Evolutionary conservation across 2,888 invertebrate genomes (phyloP).

Genomic region (Sphaerophoria taeniata): DNA sequence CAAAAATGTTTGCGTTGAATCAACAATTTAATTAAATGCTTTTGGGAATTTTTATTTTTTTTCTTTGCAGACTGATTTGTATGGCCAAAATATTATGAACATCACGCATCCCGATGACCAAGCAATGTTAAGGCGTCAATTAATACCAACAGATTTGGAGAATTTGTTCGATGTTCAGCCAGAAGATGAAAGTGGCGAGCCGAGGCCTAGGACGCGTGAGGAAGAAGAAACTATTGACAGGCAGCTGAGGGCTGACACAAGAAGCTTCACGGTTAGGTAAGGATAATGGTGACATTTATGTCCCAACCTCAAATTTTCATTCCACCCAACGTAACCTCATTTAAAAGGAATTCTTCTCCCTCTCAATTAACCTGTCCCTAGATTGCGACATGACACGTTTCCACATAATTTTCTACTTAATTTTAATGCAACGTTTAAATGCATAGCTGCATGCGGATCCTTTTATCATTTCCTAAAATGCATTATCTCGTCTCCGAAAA

Average conservation of each 20-base stretch:
- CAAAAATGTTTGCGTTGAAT: constrained; percentile 3
- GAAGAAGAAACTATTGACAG: constrained; percentile 81
- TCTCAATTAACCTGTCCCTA: too few species aligned
- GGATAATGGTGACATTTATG: constrained; percentile 6
- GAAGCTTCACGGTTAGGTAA: constrained; percentile 85
- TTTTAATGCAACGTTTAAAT: too few species aligned
- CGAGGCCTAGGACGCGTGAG: constrained; percentile 83
- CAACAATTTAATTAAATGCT: constrained; percentile 7
- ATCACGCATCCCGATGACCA: constrained; percentile 92
- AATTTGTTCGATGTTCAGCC: constrained; percentile 81
- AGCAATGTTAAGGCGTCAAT: constrained; percentile 87
- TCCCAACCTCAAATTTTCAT: too few species aligned
- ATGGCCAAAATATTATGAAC: constrained; percentile 91
- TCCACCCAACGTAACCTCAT: too few species aligned
- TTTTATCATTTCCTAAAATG: too few species aligned
- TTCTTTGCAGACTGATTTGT: constrained; percentile 89
- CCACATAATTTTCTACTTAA: too few species aligned
- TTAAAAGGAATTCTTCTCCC: too few species aligned
- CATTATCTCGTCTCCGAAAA: too few species aligned
- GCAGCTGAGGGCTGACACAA: constrained; percentile 83
- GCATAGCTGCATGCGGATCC: too few species aligned
- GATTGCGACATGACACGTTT: too few species aligned
- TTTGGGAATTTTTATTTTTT: constrained; percentile 30
- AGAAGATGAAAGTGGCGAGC: constrained; percentile 85
- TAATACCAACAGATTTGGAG: constrained; percentile 84